Conservation (phyloP, 2,888 invertebrate genomes). For the Prenolepis imparis region DNA sequence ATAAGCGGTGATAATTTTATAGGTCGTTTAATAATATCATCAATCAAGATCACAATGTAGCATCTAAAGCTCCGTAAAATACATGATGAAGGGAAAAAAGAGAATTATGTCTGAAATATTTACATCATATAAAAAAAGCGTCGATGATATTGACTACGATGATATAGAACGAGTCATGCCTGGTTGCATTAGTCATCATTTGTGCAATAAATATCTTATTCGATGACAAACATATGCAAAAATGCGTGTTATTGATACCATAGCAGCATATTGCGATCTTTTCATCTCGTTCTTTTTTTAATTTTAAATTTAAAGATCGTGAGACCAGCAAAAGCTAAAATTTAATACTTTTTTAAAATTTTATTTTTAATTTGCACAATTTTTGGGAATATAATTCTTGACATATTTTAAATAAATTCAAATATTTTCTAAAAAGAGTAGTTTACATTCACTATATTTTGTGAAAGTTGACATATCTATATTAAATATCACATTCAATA, state of each 20-base stretch:
- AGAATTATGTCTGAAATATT: slow-evolving; percentile 7
- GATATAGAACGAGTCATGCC: slow-evolving; percentile 21
- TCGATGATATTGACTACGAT: slow-evolving; percentile 8
- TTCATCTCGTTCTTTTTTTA: not conserved
- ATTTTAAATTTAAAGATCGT: not conserved
- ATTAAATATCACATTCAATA: not conserved
- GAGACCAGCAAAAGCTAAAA: not conserved
- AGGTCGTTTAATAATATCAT: slow-evolving; percentile 15
- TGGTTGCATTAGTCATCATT: slow-evolving; percentile 30
- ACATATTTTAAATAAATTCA: not conserved
- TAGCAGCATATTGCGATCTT: not conserved
- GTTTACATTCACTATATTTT: not conserved
- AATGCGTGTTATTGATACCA: not conserved
- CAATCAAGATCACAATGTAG: slow-evolving; percentile 11
- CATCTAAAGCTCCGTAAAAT: not conserved
- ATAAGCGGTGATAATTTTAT: slow-evolving; percentile 51
- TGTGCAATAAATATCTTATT: slow-evolving; percentile 9
- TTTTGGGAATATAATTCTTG: not conserved
- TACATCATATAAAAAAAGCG: not conserved
- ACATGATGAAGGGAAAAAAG: not conserved
- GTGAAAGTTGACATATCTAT: not conserved
- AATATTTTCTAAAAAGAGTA: not conserved
- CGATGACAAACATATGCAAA: slow-evolving; percentile 7
- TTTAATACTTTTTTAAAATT: no score
- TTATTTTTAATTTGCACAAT: not conserved